A percentile compares a stretch with the other conserved stretches of the same genome.
Evolutionary conservation across 2,113 vertebrate species (phyloP).

Genomic region (Uria aalge): DNA sequence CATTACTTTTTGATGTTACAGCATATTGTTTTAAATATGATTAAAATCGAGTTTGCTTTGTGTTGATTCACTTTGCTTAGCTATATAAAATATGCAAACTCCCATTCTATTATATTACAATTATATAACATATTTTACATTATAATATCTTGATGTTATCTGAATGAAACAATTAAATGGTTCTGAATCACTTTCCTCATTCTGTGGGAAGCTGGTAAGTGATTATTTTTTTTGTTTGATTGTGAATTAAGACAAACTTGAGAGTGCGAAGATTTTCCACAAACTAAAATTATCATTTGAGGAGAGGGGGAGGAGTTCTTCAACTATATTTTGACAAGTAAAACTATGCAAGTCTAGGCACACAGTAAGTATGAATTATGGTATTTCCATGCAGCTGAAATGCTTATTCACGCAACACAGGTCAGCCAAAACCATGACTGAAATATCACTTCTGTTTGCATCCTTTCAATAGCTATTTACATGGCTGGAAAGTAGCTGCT

Average conservation of each 20-base stretch:
- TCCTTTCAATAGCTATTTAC: neutral
- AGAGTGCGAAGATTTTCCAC: neutral
- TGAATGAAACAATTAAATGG: neutral
- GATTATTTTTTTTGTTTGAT: neutral
- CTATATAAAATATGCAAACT: neutral
- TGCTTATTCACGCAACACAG: neutral
- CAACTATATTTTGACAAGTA: neutral
- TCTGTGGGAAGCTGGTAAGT: neutral
- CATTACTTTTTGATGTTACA: neutral
- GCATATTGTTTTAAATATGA: neutral
- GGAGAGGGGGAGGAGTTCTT: neutral
- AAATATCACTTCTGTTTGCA: neutral
- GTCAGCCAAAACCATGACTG: neutral
- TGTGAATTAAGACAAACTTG: neutral
- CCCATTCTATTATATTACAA: neutral
- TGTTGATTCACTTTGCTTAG: neutral
- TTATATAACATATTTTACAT: neutral
- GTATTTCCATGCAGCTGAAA: neutral
- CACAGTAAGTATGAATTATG: neutral
- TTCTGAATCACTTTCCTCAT: neutral
- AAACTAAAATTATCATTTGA: neutral
- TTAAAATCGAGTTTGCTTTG: neutral
- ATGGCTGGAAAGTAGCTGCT: neutral
- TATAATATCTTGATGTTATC: neutral
- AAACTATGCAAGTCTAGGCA: neutral